phyloP scores from a whole-genome alignment of 1,140 invertebrate genomes.

The Ridgeia piscesae region DNA sequence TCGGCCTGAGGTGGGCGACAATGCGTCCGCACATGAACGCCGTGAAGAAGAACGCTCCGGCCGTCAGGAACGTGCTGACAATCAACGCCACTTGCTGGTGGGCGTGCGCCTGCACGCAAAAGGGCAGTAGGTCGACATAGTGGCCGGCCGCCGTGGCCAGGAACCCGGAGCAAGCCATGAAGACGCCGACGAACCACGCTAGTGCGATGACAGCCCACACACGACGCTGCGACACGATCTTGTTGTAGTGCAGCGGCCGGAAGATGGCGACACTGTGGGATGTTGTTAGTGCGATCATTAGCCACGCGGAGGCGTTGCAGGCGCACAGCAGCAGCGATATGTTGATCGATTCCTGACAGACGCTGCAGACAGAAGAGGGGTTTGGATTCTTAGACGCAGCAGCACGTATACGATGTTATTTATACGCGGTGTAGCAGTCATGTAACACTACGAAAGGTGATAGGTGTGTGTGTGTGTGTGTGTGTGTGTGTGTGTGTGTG shows the following conservation, averaged over 20 bases:
- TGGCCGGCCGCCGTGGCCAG: constrained; percentile 13
- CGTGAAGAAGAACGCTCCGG: constrained; percentile 1
- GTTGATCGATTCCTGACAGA: constrained; percentile 26
- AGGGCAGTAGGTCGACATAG: not conserved
- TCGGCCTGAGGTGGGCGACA: constrained; percentile 5
- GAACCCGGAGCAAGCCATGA: constrained; percentile 18
- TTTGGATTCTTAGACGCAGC: not conserved
- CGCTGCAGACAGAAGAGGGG: not conserved
- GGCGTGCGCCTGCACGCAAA: constrained; percentile 13
- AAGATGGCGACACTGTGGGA: constrained; percentile 24
- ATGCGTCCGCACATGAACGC: constrained; percentile 19
- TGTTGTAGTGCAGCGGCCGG: constrained; percentile 27
- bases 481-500: too few relatives aligned
- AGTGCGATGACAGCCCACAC: constrained; percentile 15
- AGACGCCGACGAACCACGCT: constrained; percentile 18
- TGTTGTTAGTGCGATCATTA: constrained; percentile 8
- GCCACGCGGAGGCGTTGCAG: constrained; percentile 22
- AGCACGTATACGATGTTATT: too few relatives aligned
- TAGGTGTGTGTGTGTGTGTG: too few relatives aligned
- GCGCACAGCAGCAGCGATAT: constrained; percentile 19
- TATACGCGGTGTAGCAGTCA: not conserved
- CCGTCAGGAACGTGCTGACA: not conserved
- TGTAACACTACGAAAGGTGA: not conserved
- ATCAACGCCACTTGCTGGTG: constrained; percentile 15
- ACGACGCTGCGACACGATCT: constrained; percentile 11